phyloP scores from a whole-genome alignment of 2,888 invertebrate species.

The Osmoderma eremita region DNA sequence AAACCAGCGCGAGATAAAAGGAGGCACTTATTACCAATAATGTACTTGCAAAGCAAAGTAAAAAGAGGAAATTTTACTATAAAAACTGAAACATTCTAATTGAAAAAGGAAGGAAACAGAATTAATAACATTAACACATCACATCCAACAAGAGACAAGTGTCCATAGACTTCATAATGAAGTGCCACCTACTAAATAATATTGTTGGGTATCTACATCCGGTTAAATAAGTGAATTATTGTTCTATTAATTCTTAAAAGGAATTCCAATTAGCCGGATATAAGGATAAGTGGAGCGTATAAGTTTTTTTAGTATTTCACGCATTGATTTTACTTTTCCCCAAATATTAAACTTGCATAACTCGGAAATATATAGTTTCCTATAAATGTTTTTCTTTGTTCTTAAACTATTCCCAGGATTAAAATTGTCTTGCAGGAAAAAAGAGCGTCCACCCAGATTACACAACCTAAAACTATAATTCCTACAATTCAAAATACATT shows the following conservation, averaged over 20 bases:
- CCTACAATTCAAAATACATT: too few relatives aligned
- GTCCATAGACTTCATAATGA: constrained; percentile 11
- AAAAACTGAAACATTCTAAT: too few relatives aligned
- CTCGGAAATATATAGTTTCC: too few relatives aligned
- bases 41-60: too few relatives aligned
- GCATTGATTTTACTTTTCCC: constrained; percentile 12
- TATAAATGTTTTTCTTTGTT: too few relatives aligned
- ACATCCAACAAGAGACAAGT: background rate
- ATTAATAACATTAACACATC: constrained; percentile 8
- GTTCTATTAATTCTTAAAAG: constrained; percentile 11
- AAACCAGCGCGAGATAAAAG: too few relatives aligned
- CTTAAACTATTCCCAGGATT: too few relatives aligned
- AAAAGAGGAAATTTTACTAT: too few relatives aligned
- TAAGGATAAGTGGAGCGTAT: constrained; percentile 29
- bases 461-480: too few relatives aligned
- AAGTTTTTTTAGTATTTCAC: constrained; percentile 1
- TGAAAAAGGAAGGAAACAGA: constrained; percentile 9
- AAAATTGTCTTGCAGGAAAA: too few relatives aligned
- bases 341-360: constrained; percentile 8
- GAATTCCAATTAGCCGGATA: constrained; percentile 16
- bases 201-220: background rate
- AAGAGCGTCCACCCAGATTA: too few relatives aligned
- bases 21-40: too few relatives aligned
- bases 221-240: constrained; percentile 17
- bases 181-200: background rate